phyloP scores from a whole-genome alignment of 2,797 vertebrate species.

The Sebastes hubbsi region DNA sequence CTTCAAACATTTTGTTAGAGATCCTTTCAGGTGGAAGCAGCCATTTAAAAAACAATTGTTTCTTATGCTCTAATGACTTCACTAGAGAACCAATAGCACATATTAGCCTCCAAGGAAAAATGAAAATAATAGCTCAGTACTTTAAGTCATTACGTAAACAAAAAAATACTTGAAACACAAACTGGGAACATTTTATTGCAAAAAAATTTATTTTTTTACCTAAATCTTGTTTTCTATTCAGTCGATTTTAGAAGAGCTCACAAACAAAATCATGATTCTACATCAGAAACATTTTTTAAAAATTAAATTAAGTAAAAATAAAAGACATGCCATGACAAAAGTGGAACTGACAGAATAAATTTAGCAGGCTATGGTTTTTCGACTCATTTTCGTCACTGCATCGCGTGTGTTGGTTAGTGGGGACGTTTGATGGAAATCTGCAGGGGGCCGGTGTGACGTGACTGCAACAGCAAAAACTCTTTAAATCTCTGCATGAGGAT shows the following conservation, averaged over 20 bases:
- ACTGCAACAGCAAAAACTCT: conserved; percentile 27
- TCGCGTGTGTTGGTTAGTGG: not conserved
- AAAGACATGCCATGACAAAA: not conserved
- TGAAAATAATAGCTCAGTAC: not conserved
- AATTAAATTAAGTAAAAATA: not conserved
- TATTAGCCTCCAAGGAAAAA: not conserved
- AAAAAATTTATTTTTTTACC: conserved; percentile 27
- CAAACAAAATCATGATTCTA: not conserved
- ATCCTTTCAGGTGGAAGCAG: not conserved
- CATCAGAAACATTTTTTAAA: not conserved
- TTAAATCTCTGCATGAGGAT: conserved; percentile 30
- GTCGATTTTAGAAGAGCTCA: conserved; percentile 21
- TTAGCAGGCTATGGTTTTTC: not conserved
- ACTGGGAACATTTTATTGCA: conserved; percentile 53
- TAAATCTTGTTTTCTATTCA: conserved; percentile 18
- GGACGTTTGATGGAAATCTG: not conserved
- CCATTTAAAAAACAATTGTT: not conserved
- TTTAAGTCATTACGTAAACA: not conserved
- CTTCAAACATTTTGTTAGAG: not conserved
- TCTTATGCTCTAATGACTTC: not conserved
- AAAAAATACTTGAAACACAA: not conserved
- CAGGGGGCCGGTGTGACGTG: not conserved
- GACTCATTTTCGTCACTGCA: not conserved
- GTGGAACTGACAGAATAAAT: not conserved
- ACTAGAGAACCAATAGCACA: not conserved